Evolutionary conservation across 2,888 invertebrate species (phyloP), one percentile per base, ranked within the genome.

Genomic region (Orthonychiurus folsomi): DNA sequence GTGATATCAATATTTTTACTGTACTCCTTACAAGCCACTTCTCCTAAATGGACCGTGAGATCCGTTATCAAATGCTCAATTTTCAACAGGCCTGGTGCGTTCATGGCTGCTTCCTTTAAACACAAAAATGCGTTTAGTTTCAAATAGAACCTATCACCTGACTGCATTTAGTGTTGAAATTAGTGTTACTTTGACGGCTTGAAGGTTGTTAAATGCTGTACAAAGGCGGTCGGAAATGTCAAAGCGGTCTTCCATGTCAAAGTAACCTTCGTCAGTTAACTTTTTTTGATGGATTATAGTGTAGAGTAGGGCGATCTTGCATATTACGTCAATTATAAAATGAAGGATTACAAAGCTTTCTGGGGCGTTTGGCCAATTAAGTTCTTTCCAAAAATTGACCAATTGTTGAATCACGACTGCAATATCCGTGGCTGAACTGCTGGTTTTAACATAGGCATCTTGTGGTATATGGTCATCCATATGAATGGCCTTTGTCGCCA

Each of bases 141-240:
- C n/a, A n/a, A n/a, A n/a, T n/a, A n/a, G n/a, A n/a, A n/a, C n/a
- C n/a, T n/a, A n/a, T n/a, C n/a, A n/a, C n/a, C n/a, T n/a, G n/a
- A n/a, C n/a, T n/a, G n/a, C n/a, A n/a, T n/a, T n/a, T n/a, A n/a
- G n/a, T n/a, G n/a, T n/a, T n/a, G n/a, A n/a, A n/a, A n/a, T 37
- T 15, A 37, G 5, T 37, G 37, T 27, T 62, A 69, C 71, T 63
- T 71, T 69, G 3, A 72, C 70, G 57, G 66, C 63, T 52, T 70
- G 69, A 53, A 72, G 69, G 47, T 72, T 71, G 27, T 72, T 72
- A 3, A 72, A 53, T 1, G 66, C 67, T 1, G 63, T 69, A 50
- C 72, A 72, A 15, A 72, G 57, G 28, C 70, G 53, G 50, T 72
- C 68, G 1, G 70, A 71, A 64, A 72, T 69, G 37, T 69, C 69